Evolutionary conservation across 2,888 invertebrate species (phyloP).

Genomic region (Drosophila flavopinicola): DNA sequence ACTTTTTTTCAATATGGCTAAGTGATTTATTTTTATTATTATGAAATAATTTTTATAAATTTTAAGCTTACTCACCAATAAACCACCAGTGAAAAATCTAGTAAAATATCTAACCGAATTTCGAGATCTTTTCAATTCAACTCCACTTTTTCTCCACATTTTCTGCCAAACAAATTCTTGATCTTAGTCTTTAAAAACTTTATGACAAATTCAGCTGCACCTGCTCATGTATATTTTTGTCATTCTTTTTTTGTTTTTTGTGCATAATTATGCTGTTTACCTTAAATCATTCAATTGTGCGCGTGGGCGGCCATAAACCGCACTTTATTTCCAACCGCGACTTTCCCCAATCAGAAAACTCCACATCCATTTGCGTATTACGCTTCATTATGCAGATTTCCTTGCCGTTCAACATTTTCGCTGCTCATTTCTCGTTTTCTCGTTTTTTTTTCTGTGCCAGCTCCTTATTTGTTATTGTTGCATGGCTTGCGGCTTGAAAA

Average conservation of each 20-base stretch:
- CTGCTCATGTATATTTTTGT: too few species aligned
- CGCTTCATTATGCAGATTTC: slow-evolving; percentile 81
- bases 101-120: too few species aligned
- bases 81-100: too few species aligned
- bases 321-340: slow-evolving; percentile 34
- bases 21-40: too few species aligned
- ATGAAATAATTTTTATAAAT: too few species aligned
- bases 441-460: slow-evolving; percentile 25
- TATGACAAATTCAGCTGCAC: slow-evolving; percentile 7
- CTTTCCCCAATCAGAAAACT: slow-evolving; percentile 62
- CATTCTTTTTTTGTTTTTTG: slow-evolving; percentile 3
- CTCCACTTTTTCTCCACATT: not conserved
- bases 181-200: slow-evolving; percentile 21
- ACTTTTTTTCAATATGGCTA: too few species aligned
- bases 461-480: slow-evolving; percentile 78
- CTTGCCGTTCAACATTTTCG: slow-evolving; percentile 54
- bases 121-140: too few species aligned
- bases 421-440: slow-evolving; percentile 24
- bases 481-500: slow-evolving; percentile 80
- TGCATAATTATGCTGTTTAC: slow-evolving; percentile 56
- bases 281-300: slow-evolving; percentile 53
- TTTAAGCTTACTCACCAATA: too few species aligned
- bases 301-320: slow-evolving; percentile 36
- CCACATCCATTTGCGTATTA: slow-evolving; percentile 76
- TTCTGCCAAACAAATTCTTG: not conserved